phyloP scores from a whole-genome alignment of 2,888 invertebrate genomes.

The Lepidochrysops patricia region DNA sequence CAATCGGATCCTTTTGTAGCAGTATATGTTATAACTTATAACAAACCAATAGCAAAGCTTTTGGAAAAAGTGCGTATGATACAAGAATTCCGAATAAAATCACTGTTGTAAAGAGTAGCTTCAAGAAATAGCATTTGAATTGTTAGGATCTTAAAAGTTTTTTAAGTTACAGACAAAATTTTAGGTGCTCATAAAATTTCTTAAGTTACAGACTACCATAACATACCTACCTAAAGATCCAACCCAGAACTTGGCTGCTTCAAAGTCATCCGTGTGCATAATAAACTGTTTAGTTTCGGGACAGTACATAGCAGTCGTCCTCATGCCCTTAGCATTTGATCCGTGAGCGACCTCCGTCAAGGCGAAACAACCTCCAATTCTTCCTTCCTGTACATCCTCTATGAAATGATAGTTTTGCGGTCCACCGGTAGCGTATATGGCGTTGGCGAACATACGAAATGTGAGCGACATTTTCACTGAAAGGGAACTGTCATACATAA shows the following conservation, averaged over 20 bases:
- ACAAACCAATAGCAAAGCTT: too few species aligned
- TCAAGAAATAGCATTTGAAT: too few species aligned
- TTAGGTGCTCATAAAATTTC: too few species aligned
- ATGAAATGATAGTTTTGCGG: slow-evolving; percentile 75
- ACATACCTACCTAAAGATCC: slow-evolving; percentile 80
- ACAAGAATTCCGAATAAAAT: too few species aligned
- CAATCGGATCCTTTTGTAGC: too few species aligned
- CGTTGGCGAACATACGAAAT: slow-evolving; percentile 79
- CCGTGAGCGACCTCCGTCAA: slow-evolving; percentile 94
- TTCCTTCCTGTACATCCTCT: slow-evolving; percentile 47
- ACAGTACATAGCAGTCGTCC: slow-evolving; percentile 88
- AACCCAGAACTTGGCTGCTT: slow-evolving; percentile 95
- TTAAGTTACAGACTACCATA: too few species aligned
- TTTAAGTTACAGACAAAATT: too few species aligned
- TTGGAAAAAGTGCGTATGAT: too few species aligned
- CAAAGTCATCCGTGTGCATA: slow-evolving; percentile 89
- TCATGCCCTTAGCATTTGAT: slow-evolving; percentile 90
- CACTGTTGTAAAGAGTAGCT: too few species aligned
- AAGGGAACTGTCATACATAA: slow-evolving; percentile 76
- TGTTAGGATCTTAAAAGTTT: too few species aligned
- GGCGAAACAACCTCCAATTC: slow-evolving; percentile 79
- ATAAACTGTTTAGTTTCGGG: slow-evolving; percentile 83
- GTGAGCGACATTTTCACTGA: slow-evolving; percentile 80
- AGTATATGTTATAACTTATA: too few species aligned
- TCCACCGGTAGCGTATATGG: slow-evolving; percentile 78